Base-by-base conservation (phyloP, 2,888 invertebrate species). In the Pseudanteris insignis region DNA sequence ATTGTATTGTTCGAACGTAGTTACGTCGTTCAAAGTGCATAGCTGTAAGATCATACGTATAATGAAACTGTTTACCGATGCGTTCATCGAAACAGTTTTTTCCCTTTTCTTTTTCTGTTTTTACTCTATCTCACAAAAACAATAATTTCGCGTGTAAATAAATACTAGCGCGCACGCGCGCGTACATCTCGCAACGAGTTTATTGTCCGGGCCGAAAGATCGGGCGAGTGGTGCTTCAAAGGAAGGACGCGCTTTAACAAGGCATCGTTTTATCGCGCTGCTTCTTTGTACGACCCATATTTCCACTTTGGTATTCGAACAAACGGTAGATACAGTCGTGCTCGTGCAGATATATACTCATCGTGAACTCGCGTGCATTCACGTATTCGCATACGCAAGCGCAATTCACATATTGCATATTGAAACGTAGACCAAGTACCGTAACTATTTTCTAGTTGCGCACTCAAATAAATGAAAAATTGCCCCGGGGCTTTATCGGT, bases 281-380 rank as follows among this genome's bases (percentile, higher is more conserved):
- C 57, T 58, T 34, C 41, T 53, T 57, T 30, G 34, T 51, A 48
- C 59, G 63, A 64, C 60, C 63, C 60, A 64, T 64, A 64, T 64
- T 64, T 60, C 55, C 43, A 64, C 60, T 60, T 64, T 24, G 60
- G 55, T 54, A 51, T 48, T 34, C 44, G 55, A 60, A 47, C 60
- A 50, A 63, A 59, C 63, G 64, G 60, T 64, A 60, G 48, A 60
- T 60, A 51, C 44, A 53, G 36, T 44, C 43, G 57, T 58, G 60
- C 46, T 44, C 26, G 60, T 47, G 55, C 37, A 50, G 38, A 47
- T 54, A 44, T 48, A 60, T 47, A 60, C 64, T 64, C 57, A 58
- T 57, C 57, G 50, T 43, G 54, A 30, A 62, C 58, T 54, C 55
- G 47, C 47, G 37, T 62, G 62, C 58, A 58, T 53, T 47, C 54